phyloP scores from a whole-genome alignment of 2,797 vertebrate species.

The Arctocebus calabarensis region DNA sequence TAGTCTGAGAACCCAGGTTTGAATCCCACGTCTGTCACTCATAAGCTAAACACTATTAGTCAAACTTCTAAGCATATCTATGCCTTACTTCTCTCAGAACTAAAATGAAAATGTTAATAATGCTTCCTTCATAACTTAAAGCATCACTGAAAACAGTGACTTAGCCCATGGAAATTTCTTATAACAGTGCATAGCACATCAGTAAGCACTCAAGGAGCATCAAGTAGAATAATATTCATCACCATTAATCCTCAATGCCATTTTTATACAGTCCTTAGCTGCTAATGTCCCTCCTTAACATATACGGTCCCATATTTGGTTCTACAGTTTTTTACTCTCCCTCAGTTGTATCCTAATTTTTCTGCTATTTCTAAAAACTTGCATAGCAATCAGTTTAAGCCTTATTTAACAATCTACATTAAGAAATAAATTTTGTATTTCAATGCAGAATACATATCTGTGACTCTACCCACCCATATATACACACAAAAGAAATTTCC shows the following conservation, averaged over 20 bases:
- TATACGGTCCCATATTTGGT: background rate
- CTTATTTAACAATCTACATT: background rate
- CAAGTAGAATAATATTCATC: background rate
- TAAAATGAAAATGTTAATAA: background rate
- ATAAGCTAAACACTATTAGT: background rate
- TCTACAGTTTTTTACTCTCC: background rate
- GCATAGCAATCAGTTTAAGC: background rate
- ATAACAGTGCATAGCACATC: background rate
- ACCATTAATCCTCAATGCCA: background rate
- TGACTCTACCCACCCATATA: background rate
- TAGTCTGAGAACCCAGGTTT: background rate
- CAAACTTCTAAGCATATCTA: background rate
- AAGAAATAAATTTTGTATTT: conserved; percentile 20
- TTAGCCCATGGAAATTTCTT: background rate
- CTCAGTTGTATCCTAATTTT: background rate
- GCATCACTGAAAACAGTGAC: background rate
- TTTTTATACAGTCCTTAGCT: background rate
- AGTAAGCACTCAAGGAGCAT: background rate
- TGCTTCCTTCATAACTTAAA: background rate
- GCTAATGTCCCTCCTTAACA: background rate
- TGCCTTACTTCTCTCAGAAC: background rate
- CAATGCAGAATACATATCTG: background rate
- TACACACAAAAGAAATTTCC: background rate
- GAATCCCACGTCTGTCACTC: background rate
- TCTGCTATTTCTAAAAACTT: background rate